A percentile compares a stretch with the other conserved stretches of the same genome.
These are phyloP conservation scores for Mermis nigrescens DNA, from an alignment of 2,888 invertebrate genomes.

Conservation along the genomic window DNA sequence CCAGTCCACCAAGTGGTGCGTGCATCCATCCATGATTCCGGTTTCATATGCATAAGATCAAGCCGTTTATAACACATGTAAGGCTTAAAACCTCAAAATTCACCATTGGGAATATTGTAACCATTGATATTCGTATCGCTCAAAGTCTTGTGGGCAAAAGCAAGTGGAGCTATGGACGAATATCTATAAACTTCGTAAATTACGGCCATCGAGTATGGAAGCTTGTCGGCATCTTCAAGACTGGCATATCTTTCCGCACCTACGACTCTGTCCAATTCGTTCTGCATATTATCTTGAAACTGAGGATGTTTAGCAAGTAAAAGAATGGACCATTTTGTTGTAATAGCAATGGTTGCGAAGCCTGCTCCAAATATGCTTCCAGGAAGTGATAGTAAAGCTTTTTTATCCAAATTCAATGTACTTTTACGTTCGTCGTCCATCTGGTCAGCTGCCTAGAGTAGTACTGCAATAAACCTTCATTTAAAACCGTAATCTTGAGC, in stretches of 20 bases:
- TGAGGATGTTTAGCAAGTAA: constrained; percentile 6
- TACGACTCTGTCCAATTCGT: constrained; percentile 10
- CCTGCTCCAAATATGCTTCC: constrained; percentile 12
- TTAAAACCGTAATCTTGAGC: no score
- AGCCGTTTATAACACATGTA: no score
- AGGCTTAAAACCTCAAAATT: no score
- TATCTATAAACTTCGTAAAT: constrained; percentile 10
- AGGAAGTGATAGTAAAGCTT: not conserved
- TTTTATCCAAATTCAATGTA: not conserved
- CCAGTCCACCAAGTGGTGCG: no score
- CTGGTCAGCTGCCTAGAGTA: not conserved
- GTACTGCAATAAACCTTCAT: no score
- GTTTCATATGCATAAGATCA: no score
- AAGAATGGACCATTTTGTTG: constrained; percentile 8
- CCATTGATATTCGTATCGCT: constrained; percentile 23
- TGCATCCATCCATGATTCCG: no score
- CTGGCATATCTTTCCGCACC: not conserved
- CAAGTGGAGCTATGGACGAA: constrained; percentile 19
- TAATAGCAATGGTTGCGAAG: constrained; percentile 12
- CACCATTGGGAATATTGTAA: constrained; percentile 15
- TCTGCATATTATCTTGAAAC: constrained; percentile 7
- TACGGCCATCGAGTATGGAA: constrained; percentile 1
- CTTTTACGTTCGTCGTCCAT: not conserved
- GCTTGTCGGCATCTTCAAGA: not conserved
- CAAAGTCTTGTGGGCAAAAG: constrained; percentile 20